Evolutionary conservation across 1,140 invertebrate genomes (phyloP).

Genomic region (Pseudoatta argentina): DNA sequence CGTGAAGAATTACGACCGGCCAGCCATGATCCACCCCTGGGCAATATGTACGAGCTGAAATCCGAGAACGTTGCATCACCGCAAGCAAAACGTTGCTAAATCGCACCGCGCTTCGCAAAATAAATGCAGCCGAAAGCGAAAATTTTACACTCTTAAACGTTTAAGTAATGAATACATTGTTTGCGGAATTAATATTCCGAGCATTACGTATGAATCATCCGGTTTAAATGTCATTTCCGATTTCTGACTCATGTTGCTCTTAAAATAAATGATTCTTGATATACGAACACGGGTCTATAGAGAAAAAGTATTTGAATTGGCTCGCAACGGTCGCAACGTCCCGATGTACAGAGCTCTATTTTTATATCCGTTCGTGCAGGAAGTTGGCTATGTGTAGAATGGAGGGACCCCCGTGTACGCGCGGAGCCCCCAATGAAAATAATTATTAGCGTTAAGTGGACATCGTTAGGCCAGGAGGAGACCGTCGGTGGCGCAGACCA

Average conservation of each 20-base stretch:
- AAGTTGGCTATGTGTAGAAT: conserved; percentile 82
- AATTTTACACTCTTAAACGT: not conserved
- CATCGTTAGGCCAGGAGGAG: conserved; percentile 81
- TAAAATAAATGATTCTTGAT: conserved; percentile 14
- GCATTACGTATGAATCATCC: not conserved
- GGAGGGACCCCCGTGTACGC: conserved; percentile 77
- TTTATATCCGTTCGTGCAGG: conserved; percentile 86
- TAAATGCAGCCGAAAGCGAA: not conserved
- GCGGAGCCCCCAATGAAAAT: conserved; percentile 85
- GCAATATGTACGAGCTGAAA: conserved; percentile 23
- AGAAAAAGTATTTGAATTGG: conserved; percentile 69
- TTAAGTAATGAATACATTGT: not conserved
- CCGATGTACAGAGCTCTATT: conserved; percentile 82
- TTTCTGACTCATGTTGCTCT: not conserved
- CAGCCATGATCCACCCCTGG: conserved; percentile 6
- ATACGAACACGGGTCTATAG: not conserved
- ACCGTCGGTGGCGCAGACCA: conserved; percentile 83
- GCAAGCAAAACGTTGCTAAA: conserved; percentile 25
- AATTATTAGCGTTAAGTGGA: conserved; percentile 86
- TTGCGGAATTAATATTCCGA: not conserved
- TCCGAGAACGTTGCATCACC: conserved; percentile 23
- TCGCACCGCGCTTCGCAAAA: not conserved
- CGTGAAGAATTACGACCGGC: conserved; percentile 46
- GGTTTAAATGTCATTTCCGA: conserved; percentile 1
- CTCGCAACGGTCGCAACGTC: conserved; percentile 66